A percentile compares a stretch with the other conserved stretches of the same genome.
phyloP scores from a whole-genome alignment of 37 sponge, comb jelly and placozoan genomes.

The Ianthella basta region DNA sequence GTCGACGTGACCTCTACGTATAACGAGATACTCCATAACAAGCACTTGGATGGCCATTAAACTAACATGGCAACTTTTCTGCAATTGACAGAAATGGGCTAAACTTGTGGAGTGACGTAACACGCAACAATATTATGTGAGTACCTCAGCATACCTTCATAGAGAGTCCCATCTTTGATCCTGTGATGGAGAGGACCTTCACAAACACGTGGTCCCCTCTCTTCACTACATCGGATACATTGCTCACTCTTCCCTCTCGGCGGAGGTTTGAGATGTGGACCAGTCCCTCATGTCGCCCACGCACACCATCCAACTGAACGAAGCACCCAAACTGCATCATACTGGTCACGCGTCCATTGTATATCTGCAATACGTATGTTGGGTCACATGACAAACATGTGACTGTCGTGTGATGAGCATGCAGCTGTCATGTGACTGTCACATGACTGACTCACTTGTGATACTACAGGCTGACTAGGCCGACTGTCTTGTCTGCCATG shows the following conservation, averaged over 20 bases:
- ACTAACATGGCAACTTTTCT: no score
- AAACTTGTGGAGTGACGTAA: no score
- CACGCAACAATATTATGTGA: no score
- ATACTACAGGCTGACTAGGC: constrained; percentile 29
- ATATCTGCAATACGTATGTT: constrained; percentile 44
- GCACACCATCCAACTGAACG: constrained; percentile 90
- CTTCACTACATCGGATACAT: constrained; percentile 83
- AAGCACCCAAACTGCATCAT: constrained; percentile 99
- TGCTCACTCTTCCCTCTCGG: constrained; percentile 77
- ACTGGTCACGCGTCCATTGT: constrained; percentile 91
- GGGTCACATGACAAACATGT: background rate
- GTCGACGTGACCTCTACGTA: no score
- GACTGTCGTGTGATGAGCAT: background rate
- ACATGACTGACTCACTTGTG: constrained; percentile 34
- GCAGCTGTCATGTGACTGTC: constrained; percentile 5
- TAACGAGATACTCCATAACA: no score
- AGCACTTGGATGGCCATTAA: no score
- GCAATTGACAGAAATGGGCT: no score
- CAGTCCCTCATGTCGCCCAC: constrained; percentile 87
- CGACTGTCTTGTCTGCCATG: constrained; percentile 17
- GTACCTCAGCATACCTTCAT: no score
- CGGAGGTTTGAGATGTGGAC: constrained; percentile 93
- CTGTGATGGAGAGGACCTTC: constrained; percentile 89
- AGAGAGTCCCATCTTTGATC: constrained; percentile 86
- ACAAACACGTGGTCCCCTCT: constrained; percentile 92